Evolutionary conservation across 2,888 invertebrate species (phyloP).

Genomic region (Temnothorax rugatulus): DNA sequence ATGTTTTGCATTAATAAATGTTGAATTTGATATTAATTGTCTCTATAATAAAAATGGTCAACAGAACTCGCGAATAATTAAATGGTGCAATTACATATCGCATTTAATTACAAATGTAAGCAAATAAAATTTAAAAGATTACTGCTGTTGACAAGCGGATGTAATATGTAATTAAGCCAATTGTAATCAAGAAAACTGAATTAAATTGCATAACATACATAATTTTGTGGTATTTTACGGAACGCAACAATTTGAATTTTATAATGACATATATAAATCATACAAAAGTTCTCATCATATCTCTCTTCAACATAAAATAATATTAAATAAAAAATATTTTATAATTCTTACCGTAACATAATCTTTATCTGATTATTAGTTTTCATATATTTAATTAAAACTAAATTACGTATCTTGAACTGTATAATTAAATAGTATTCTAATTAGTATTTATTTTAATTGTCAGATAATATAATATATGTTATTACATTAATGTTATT

Average conservation of each 20-base stretch:
- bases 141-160: not conserved
- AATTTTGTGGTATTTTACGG: not conserved
- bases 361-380: not conserved
- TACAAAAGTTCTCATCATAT: not conserved
- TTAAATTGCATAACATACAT: constrained; percentile 11
- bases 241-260: not conserved
- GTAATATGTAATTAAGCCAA: constrained; percentile 19
- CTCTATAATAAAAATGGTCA: not conserved
- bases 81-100: constrained; percentile 24
- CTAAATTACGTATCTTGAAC: not conserved
- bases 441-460: not conserved
- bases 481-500: not conserved
- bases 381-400: not conserved
- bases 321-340: not conserved
- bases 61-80: not conserved
- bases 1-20: not conserved
- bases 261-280: not conserved
- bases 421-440: not conserved
- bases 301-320: not conserved
- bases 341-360: not conserved
- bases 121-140: constrained; percentile 37
- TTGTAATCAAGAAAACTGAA: constrained; percentile 27
- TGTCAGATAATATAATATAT: not conserved
- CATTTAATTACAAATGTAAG: constrained; percentile 2
- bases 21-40: not conserved